Percentiles rank a stretch among this genome's conserved stretches.
phyloP scores from a whole-genome alignment of 2,797 vertebrate genomes.

The Notolepis coatsorum region DNA sequence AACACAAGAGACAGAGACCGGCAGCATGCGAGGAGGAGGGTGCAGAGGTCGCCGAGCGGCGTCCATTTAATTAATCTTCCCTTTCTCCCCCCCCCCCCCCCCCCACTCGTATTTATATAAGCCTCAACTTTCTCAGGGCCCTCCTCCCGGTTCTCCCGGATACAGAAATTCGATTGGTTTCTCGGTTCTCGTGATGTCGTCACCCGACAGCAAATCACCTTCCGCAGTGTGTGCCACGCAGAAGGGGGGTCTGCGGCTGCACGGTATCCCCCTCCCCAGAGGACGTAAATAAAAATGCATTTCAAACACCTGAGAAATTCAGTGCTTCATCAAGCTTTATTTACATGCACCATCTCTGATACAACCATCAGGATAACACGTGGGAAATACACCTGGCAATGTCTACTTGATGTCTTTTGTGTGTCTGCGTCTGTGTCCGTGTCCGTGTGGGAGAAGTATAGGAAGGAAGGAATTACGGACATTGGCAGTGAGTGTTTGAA shows the following conservation, averaged over 20 bases:
- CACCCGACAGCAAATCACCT: conserved; percentile 69
- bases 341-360: conserved; percentile 96
- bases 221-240: conserved; percentile 30
- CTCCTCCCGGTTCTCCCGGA: conserved; percentile 67
- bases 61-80: conserved; percentile 1
- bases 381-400: conserved; percentile 90
- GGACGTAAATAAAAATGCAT: conserved; percentile 37
- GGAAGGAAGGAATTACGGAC: conserved; percentile 47
- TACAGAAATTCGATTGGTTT: conserved; percentile 78
- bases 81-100: too few relatives aligned
- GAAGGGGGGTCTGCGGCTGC: conserved; percentile 55
- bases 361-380: conserved; percentile 92
- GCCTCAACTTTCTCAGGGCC: conserved; percentile 37
- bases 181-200: conserved; percentile 32
- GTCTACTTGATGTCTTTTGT: conserved; percentile 82
- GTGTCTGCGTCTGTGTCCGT: conserved; percentile 26
- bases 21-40: too few relatives aligned
- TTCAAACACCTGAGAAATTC: conserved; percentile 50
- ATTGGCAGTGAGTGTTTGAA: conserved; percentile 59
- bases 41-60: neutral
- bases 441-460: conserved; percentile 53
- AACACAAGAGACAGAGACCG: neutral
- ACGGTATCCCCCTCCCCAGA: conserved; percentile 35
- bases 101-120: conserved; percentile 10
- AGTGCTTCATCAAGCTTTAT: conserved; percentile 95